These are phyloP conservation scores for Trisateles emortualis DNA, from an alignment of 2,888 invertebrate genomes.

Conservation along the genomic window DNA sequence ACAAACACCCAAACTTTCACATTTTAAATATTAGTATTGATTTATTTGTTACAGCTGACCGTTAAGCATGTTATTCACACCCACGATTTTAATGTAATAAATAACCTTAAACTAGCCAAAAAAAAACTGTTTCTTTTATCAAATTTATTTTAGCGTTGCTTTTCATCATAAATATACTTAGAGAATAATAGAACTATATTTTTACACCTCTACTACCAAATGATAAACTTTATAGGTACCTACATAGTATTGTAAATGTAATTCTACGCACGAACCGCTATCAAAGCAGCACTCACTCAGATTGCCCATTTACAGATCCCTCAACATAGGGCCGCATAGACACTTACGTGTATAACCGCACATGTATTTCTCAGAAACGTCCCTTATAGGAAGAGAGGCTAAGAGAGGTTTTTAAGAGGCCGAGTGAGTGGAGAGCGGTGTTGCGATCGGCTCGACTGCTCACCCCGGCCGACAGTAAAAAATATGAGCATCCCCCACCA, in stretches of 20 bases:
- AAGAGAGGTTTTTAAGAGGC: slow-evolving; percentile 82
- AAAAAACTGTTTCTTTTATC: too few species aligned
- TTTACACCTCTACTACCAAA: background rate
- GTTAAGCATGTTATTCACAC: too few species aligned
- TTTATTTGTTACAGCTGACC: too few species aligned
- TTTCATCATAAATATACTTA: too few species aligned
- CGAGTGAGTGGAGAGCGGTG: slow-evolving; percentile 84
- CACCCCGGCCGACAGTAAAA: slow-evolving; percentile 86
- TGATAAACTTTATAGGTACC: background rate
- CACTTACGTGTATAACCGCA: slow-evolving; percentile 71
- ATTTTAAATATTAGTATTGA: too few species aligned
- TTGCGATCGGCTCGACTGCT: slow-evolving; percentile 85
- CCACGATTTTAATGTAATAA: too few species aligned
- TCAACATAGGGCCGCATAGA: slow-evolving; percentile 64
- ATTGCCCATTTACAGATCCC: slow-evolving; percentile 64
- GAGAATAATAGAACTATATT: too few species aligned
- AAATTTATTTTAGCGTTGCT: too few species aligned
- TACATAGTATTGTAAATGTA: slow-evolving; percentile 20
- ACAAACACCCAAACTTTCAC: too few species aligned
- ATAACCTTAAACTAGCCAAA: too few species aligned
- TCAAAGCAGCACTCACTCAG: slow-evolving; percentile 52
- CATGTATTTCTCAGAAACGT: slow-evolving; percentile 73
- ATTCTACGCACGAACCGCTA: slow-evolving; percentile 45
- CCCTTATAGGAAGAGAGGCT: slow-evolving; percentile 73
- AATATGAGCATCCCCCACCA: slow-evolving; percentile 82